These are phyloP conservation scores for Mungos mungo DNA, from an alignment of 2,113 vertebrate species.

Conservation along the genomic window DNA sequence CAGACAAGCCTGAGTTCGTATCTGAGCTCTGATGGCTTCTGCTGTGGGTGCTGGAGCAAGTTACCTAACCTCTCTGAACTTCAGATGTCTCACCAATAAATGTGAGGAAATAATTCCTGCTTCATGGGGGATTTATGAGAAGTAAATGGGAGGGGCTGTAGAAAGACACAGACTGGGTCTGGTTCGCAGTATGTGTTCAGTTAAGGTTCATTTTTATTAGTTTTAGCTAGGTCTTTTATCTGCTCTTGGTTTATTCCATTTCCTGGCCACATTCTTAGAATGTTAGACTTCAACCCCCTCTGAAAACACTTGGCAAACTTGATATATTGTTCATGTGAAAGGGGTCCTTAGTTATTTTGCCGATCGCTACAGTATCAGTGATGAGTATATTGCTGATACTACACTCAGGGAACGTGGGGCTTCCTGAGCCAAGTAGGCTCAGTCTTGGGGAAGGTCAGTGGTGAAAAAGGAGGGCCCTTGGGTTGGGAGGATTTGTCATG, in stretches of 20 bases:
- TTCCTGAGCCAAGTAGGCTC: not conserved
- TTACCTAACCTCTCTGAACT: not conserved
- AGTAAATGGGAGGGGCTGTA: too few species aligned
- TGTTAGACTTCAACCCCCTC: not conserved
- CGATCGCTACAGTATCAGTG: too few species aligned
- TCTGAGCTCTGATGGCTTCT: not conserved
- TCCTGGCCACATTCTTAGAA: not conserved
- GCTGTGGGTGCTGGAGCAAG: not conserved
- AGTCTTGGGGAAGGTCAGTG: not conserved
- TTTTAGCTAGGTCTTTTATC: not conserved
- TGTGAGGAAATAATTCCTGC: not conserved
- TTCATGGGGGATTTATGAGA: not conserved
- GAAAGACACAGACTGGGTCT: not conserved
- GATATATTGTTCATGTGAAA: accelerated
- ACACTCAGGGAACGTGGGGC: accelerated
- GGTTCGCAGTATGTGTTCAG: not conserved
- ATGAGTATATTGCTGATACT: too few species aligned
- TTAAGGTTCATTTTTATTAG: not conserved
- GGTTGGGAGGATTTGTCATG: not conserved
- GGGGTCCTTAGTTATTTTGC: not conserved
- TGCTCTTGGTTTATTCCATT: not conserved
- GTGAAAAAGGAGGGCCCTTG: not conserved
- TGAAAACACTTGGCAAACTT: not conserved
- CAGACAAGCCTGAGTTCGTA: not conserved
- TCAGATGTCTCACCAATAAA: not conserved